Conservation (phyloP, 1,140 invertebrate genomes). For the Radopholus similis region DNA sequence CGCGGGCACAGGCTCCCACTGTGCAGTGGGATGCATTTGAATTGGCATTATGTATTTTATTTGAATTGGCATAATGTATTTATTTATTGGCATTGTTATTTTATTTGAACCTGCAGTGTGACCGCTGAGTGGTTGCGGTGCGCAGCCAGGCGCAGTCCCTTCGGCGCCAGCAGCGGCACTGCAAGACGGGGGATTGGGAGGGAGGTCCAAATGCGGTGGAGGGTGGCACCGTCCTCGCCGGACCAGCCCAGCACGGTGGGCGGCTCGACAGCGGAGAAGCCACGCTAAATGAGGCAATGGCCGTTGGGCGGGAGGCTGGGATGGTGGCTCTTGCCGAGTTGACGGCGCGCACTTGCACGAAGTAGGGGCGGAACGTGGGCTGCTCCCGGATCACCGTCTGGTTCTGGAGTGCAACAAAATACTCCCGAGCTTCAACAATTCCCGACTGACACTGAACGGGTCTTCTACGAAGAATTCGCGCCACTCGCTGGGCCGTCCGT, state of each 20-base stretch:
- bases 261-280: conserved; percentile 78
- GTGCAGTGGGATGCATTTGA: no score
- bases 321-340: no score
- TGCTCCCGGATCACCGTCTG: conserved; percentile 70
- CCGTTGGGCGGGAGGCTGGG: no score
- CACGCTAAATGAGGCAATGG: no score
- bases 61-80: no score
- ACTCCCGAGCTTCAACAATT: not conserved
- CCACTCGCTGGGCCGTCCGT: conserved; percentile 62
- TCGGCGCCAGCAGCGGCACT: conserved; percentile 43
- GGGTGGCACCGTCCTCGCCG: conserved; percentile 77
- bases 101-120: no score
- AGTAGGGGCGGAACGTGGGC: conserved; percentile 84
- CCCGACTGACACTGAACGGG: conserved; percentile 43
- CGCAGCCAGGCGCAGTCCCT: conserved; percentile 30
- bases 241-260: conserved; percentile 82
- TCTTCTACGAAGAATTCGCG: conserved; percentile 70
- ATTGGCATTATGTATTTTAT: no score
- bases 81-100: no score
- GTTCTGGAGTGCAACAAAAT: conserved; percentile 44
- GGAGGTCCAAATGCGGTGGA: not conserved
- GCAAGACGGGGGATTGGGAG: not conserved
- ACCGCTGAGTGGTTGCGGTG: conserved; percentile 47
- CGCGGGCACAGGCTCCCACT: no score
- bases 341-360: conserved; percentile 83